Percentiles rank a stretch among this genome's conserved stretches.
Conservation (phyloP, 2,888 invertebrate species). For the Pelosia muscerda region DNA sequence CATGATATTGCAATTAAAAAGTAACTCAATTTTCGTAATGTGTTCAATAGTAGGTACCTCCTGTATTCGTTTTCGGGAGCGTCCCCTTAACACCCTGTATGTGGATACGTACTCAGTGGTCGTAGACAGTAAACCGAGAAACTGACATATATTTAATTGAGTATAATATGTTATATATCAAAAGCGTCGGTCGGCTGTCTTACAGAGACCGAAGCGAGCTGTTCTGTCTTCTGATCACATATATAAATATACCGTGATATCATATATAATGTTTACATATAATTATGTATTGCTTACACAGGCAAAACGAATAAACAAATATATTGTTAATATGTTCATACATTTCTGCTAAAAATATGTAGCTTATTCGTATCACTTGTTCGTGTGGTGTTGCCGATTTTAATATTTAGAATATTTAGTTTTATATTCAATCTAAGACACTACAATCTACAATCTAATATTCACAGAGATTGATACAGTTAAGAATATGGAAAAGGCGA, state of each 20-base stretch:
- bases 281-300: constrained; percentile 71
- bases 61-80: no score
- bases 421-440: constrained; percentile 80
- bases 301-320: constrained; percentile 79
- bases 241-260: constrained; percentile 57
- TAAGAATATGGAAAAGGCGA: constrained; percentile 80
- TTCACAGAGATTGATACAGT: constrained; percentile 84
- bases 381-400: constrained; percentile 83
- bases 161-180: constrained; percentile 34
- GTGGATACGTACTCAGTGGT: constrained; percentile 38
- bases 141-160: constrained; percentile 51
- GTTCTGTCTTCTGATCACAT: constrained; percentile 64
- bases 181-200: constrained; percentile 64
- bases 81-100: no score
- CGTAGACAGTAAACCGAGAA: constrained; percentile 39
- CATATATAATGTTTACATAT: constrained; percentile 56
- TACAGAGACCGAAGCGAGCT: constrained; percentile 68
- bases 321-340: constrained; percentile 63
- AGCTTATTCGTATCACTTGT: constrained; percentile 83
- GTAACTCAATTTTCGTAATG: no score
- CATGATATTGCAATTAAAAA: no score
- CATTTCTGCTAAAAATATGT: constrained; percentile 73
- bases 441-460: constrained; percentile 83
- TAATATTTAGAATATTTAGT: constrained; percentile 85
- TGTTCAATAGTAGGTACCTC: no score